phyloP scores from a whole-genome alignment of 2,113 vertebrate species.

The Herpailurus yagouaroundi region DNA sequence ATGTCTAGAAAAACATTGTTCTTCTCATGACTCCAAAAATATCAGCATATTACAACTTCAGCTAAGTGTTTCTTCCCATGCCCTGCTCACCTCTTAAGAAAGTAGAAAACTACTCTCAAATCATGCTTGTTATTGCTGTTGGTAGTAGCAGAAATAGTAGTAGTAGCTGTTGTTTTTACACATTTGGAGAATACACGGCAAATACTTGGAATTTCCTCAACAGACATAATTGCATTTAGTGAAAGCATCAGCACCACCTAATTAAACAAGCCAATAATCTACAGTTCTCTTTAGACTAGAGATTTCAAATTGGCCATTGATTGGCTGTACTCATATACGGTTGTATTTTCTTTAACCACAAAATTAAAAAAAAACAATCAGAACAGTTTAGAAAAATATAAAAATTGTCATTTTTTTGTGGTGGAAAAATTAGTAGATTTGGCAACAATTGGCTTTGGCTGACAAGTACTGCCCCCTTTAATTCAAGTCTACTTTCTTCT shows the following conservation, averaged over 20 bases:
- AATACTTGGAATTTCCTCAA: neutral
- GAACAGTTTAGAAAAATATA: neutral
- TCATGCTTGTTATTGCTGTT: neutral
- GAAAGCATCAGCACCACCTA: neutral
- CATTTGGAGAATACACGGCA: neutral
- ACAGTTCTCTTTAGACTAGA: neutral
- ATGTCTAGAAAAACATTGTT: neutral
- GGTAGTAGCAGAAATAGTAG: neutral
- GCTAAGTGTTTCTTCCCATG: neutral
- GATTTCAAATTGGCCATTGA: neutral
- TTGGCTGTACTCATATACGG: neutral
- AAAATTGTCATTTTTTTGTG: neutral
- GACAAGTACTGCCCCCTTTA: neutral
- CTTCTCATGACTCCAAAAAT: neutral
- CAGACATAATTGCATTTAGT: slow-evolving; percentile 7
- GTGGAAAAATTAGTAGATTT: neutral
- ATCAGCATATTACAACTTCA: neutral
- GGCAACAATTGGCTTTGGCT: neutral
- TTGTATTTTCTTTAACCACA: neutral
- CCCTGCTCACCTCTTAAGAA: neutral
- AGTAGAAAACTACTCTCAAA: neutral
- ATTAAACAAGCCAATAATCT: neutral
- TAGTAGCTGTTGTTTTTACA: neutral
- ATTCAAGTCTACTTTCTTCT: neutral
- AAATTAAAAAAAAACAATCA: neutral